Percentiles rank a stretch among this genome's conserved stretches.
Conservation (phyloP, 2,113 vertebrate genomes). For the Pelobates fuscus region DNA sequence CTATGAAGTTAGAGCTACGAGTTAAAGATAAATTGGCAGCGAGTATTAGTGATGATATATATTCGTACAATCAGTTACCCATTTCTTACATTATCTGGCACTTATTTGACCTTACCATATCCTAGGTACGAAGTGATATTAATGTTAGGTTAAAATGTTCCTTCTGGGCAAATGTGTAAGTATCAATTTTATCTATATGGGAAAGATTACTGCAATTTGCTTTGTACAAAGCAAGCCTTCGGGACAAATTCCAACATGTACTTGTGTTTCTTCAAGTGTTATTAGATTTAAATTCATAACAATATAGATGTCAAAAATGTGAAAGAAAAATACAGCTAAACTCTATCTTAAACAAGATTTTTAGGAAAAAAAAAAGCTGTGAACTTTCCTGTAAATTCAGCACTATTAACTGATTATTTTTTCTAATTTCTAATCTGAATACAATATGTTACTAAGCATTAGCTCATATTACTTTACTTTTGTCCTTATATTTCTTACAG, state of each 20-base stretch:
- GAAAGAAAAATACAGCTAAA: constrained; percentile 42
- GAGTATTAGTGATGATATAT: neutral
- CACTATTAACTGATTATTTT: neutral
- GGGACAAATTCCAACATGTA: constrained; percentile 75
- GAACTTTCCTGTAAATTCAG: neutral
- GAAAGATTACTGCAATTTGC: constrained; percentile 85
- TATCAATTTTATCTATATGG: constrained; percentile 93
- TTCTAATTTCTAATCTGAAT: too few species aligned
- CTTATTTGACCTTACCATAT: neutral
- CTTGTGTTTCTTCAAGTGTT: constrained; percentile 75
- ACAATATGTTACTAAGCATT: too few species aligned
- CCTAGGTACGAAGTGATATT: constrained; percentile 57
- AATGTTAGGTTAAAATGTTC: constrained; percentile 80
- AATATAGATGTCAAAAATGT: constrained; percentile 81
- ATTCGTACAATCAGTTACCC: neutral
- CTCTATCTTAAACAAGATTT: too few species aligned
- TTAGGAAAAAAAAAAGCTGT: neutral
- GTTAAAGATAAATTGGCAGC: neutral
- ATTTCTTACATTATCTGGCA: neutral
- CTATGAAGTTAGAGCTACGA: too few species aligned
- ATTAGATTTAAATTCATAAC: constrained; percentile 79
- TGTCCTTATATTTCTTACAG: too few species aligned
- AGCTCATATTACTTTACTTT: too few species aligned
- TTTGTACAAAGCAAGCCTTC: constrained; percentile 82
- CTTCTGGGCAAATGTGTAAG: constrained; percentile 91